Percentiles rank a stretch among this genome's conserved stretches.
These are phyloP conservation scores for Nerophis ophidion DNA, from an alignment of 2,113 vertebrate species.

Conservation along the genomic window DNA sequence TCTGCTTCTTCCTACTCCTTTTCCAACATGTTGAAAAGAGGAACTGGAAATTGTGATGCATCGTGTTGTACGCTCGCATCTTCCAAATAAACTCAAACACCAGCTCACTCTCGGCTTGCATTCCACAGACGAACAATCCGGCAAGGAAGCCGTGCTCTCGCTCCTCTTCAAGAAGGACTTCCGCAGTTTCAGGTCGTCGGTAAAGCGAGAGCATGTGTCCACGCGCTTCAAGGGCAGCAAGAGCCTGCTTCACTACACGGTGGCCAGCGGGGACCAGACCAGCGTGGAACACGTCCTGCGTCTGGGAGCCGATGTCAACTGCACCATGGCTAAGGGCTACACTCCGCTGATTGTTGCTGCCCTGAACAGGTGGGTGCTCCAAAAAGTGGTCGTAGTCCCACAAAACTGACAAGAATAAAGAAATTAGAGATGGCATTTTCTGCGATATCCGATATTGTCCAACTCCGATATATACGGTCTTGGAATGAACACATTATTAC, in stretches of 20 bases:
- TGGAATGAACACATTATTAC: too few relatives aligned
- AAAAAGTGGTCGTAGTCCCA: too few relatives aligned
- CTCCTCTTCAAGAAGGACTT: conserved; percentile 64
- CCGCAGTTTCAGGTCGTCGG: conserved; percentile 52
- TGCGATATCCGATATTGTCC: too few relatives aligned
- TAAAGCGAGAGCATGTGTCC: conserved; percentile 54
- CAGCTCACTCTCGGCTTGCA: not conserved
- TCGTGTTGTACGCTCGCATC: too few relatives aligned
- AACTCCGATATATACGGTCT: too few relatives aligned
- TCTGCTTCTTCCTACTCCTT: too few relatives aligned
- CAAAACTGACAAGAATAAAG: too few relatives aligned
- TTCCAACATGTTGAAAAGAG: too few relatives aligned
- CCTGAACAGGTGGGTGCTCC: conserved; percentile 58
- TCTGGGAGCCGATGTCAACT: conserved; percentile 68
- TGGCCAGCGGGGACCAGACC: conserved; percentile 65
- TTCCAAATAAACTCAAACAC: not conserved
- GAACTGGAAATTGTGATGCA: too few relatives aligned
- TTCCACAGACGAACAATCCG: conserved; percentile 41
- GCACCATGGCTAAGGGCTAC: conserved; percentile 61
- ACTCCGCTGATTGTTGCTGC: conserved; percentile 75
- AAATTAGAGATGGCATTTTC: too few relatives aligned
- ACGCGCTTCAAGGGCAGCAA: conserved; percentile 54
- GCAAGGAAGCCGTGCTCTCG: conserved; percentile 34
- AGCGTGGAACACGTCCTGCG: conserved; percentile 71
- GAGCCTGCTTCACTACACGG: conserved; percentile 73